A percentile compares a stretch with the other conserved stretches of the same genome.
phyloP scores from a whole-genome alignment of 2,888 invertebrate species.

The Panzeria rudis region DNA sequence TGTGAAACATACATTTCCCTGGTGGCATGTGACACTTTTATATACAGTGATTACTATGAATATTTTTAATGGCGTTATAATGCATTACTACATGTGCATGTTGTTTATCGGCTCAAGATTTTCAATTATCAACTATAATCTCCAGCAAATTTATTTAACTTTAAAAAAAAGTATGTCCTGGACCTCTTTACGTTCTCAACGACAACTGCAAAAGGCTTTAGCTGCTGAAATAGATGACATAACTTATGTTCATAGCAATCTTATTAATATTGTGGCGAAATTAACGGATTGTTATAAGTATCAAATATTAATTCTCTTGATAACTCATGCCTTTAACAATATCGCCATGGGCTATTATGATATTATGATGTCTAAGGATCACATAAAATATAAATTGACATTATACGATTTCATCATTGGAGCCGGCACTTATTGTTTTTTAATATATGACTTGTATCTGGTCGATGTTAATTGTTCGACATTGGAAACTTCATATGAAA shows the following conservation, averaged over 20 bases:
- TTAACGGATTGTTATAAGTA: slow-evolving; percentile 48
- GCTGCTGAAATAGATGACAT: slow-evolving; percentile 48
- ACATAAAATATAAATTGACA: slow-evolving; percentile 18
- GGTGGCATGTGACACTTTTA: slow-evolving; percentile 48
- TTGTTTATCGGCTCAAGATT: slow-evolving; percentile 41
- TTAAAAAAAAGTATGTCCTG: background rate
- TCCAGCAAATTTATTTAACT: slow-evolving; percentile 22
- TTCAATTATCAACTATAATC: slow-evolving; percentile 44
- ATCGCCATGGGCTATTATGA: slow-evolving; percentile 56
- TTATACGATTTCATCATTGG: slow-evolving; percentile 17
- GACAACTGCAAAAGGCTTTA: slow-evolving; percentile 51
- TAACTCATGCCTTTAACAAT: slow-evolving; percentile 40
- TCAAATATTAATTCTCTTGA: slow-evolving; percentile 37
- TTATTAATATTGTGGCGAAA: slow-evolving; percentile 9
- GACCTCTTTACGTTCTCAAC: slow-evolving; percentile 10
- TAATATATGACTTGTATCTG: slow-evolving; percentile 40
- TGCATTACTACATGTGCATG: slow-evolving; percentile 49
- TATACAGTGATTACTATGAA: slow-evolving; percentile 19
- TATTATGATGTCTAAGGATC: slow-evolving; percentile 35
- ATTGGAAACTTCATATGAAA: slow-evolving; percentile 22
- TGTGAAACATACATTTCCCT: background rate
- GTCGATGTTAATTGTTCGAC: slow-evolving; percentile 41
- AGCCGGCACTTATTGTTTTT: background rate
- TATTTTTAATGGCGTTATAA: slow-evolving; percentile 47
- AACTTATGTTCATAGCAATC: slow-evolving; percentile 34